These are phyloP conservation scores for Diplodus puntazzo DNA, from an alignment of 2,797 vertebrate species.

Conservation along the genomic window DNA sequence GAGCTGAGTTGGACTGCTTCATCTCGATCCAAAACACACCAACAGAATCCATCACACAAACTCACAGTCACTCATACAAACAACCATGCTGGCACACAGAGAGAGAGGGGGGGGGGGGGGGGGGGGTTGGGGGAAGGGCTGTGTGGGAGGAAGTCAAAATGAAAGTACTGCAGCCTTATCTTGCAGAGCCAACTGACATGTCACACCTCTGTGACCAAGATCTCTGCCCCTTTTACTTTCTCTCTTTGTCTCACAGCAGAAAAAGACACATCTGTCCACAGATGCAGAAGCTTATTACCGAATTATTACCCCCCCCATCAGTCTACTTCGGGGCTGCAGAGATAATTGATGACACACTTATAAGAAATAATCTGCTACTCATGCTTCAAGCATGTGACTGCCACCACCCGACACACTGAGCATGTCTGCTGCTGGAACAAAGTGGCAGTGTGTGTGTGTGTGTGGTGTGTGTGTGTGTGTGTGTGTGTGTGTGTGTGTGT, in stretches of 20 bases:
- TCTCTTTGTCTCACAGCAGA: neutral
- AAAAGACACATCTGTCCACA: conserved; percentile 61
- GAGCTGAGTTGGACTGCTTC: conserved; percentile 18
- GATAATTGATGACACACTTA: conserved; percentile 78
- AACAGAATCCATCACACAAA: conserved; percentile 12
- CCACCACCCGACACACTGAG: conserved; percentile 63
- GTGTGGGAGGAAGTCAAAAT: conserved; percentile 68
- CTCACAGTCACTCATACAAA: conserved; percentile 12
- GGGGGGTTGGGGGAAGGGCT: neutral
- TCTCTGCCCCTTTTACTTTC: neutral
- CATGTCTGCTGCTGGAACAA: conserved; percentile 56
- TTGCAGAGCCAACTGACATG: conserved; percentile 78
- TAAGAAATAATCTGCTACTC: conserved; percentile 72
- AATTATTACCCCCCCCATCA: no score
- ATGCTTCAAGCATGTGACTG: conserved; percentile 75
- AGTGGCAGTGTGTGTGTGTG: conserved; percentile 52
- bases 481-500: conserved; percentile 31
- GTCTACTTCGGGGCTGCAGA: conserved; percentile 44
- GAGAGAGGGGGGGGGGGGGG: no score
- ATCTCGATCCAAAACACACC: conserved; percentile 9
- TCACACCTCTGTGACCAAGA: conserved; percentile 76
- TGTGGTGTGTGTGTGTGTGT: conserved; percentile 39
- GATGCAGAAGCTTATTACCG: conserved; percentile 56
- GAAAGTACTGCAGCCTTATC: conserved; percentile 80
- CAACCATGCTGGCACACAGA: conserved; percentile 28